Base-by-base conservation (phyloP, 2,113 vertebrate species). In the Dissostichus mawsoni region DNA sequence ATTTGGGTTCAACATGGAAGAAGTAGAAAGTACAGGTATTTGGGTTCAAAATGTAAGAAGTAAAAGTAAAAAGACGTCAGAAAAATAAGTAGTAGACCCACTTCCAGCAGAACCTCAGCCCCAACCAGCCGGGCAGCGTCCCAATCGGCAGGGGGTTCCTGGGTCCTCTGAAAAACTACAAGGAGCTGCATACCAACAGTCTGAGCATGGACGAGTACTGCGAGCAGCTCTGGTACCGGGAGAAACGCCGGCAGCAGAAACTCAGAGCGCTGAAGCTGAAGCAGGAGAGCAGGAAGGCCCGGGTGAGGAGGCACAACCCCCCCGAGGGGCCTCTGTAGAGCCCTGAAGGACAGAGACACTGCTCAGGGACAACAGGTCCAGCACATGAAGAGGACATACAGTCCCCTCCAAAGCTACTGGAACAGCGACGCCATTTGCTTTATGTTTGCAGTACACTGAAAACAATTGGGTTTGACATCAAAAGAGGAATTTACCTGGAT, bases 221-320 rank as follows among this genome's bases (percentile, higher is more conserved):
- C 63, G 93, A 95, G 11, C 93, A 95, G 71, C 92, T 97, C 81
- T 94, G 96, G 93, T 95, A 92, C 71, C 94, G 94, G 0, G 95
- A 96, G 23, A 95, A 96, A 68, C 94, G 94, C 13, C 89, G 94
- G 66, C 96, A 96, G 87, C 95, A 96, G 87, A 96, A 96, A 14
- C 76, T 91, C 14, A 95, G 95, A 78, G 81, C 88, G 0, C 89
- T 95, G 44, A 96, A 95, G 84, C 94, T 95, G 94, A 96, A 96
- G 62, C 95, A 96, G 0, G 95, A 96, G 81, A 90, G 81, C 89
- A 93, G 90, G 83, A 96, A 93, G 10, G 89, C 95, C 16, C 88
- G 96, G 0, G 95, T 96, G 36, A 91, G 96, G 73, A 90, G 96
- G 91, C 94, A 97, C 64, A 85, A 93, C 85, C 87, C 94, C 1